Evolutionary conservation across 2,888 invertebrate genomes (phyloP), one percentile per base, ranked within the genome.

Genomic region (Suillia variegata): DNA sequence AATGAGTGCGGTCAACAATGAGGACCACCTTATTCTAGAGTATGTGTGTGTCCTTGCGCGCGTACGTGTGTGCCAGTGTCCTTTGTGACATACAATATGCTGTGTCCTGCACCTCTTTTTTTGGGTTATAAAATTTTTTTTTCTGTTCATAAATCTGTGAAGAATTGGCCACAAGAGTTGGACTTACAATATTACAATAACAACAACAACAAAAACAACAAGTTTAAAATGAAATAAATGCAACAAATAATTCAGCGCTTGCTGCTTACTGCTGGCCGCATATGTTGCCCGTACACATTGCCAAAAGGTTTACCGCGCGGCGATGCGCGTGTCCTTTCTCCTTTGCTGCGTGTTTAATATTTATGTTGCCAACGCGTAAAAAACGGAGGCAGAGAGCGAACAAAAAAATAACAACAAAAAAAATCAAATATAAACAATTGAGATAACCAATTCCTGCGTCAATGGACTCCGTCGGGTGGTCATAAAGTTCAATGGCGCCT

Each of bases 161-260:
- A 75, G n/a, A 73, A 74, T 75, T 76, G 76, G 76, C 75, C 71
- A 67, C 74, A 70, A 10, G 34, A 26, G 55, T 56, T 24, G 31
- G n/a, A 12, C 22, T 15, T 33, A 52, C 8, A 33, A 33, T 13
- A 31, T n/a, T 6, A 15, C 18, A 33, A 31, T n/a, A n/a, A 26
- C 3, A 13, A 5, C 20, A 13, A 18, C n/a, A 15, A 21, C 17
- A 5, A 22, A 31, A 38, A 38, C 4, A 38, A 15, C 13, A 10
- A 22, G 31, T 8, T 31, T 13, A 48, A 48, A 38, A 38, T 38
- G 48, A 47, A 48, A 26, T 45, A 57, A 57, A 52, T 57, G 47
- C 57, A 52, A 52, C 57, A 57, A 57, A 52, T 52, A 57, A 57
- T 52, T 57, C 47, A 57, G 33, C 45, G 20, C 18, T 22, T 21